A percentile compares a stretch with the other conserved stretches of the same genome.
Evolutionary conservation across 53 echinoderm and acorn worm genomes (phyloP).

Genomic region (Patiria pectinifera): DNA sequence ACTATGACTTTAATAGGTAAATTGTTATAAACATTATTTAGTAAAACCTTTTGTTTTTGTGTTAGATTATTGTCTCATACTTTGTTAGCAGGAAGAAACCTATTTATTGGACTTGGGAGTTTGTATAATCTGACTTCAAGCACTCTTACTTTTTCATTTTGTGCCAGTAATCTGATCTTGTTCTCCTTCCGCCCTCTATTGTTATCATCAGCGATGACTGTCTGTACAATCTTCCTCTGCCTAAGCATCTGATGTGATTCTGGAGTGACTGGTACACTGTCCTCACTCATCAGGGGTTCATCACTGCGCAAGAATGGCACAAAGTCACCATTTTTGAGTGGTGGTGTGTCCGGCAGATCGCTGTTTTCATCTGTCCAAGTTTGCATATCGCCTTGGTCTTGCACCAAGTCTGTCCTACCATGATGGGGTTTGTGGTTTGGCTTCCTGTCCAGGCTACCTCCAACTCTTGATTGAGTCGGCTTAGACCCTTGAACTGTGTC

Average conservation of each 20-base stretch:
- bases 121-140: not conserved
- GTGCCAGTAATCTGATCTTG: not conserved
- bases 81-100: too few species aligned
- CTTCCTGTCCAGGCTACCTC: constrained; percentile 23
- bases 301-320: constrained; percentile 89
- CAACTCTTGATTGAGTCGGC: constrained; percentile 49
- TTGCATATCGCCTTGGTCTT: constrained; percentile 9
- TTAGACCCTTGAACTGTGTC: not conserved
- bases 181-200: constrained; percentile 19
- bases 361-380: constrained; percentile 28
- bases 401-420: not conserved
- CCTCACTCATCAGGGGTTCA: constrained; percentile 73
- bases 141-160: constrained; percentile 64
- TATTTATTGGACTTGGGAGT: not conserved
- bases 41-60: too few species aligned
- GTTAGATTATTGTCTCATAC: too few species aligned
- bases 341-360: constrained; percentile 61
- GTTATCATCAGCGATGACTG: constrained; percentile 14
- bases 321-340: constrained; percentile 81
- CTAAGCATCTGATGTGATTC: constrained; percentile 30
- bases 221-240: constrained; percentile 22
- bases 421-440: not conserved
- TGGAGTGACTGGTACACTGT: constrained; percentile 77
- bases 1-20: too few species aligned
- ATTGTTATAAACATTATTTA: too few species aligned